Conservation (phyloP, 2,797 vertebrate species). For the Labeo calbasu region DNA sequence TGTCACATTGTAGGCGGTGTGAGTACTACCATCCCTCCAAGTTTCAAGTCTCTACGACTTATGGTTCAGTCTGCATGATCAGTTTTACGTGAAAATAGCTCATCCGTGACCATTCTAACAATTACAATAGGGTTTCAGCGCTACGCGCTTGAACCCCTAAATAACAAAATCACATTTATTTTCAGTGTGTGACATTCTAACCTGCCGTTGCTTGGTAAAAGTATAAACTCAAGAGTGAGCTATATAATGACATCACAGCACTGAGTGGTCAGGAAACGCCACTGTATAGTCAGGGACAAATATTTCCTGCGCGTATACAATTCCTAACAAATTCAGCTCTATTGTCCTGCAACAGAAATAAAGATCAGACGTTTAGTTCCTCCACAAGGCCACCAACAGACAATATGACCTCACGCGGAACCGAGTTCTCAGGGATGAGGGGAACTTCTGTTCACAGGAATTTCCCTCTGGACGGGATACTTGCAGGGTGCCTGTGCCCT, state of each 20-base stretch:
- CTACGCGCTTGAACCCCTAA: too few species aligned
- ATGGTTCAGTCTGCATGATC: too few species aligned
- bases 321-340: constrained; percentile 34
- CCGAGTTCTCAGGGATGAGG: constrained; percentile 28
- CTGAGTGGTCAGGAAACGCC: constrained; percentile 22
- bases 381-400: constrained; percentile 36
- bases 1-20: too few species aligned
- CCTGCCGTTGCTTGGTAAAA: background rate
- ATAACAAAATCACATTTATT: background rate
- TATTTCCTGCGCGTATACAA: constrained; percentile 56
- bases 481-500: constrained; percentile 40
- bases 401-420: constrained; percentile 47
- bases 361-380: constrained; percentile 20
- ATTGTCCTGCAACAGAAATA: constrained; percentile 43
- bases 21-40: too few species aligned
- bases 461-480: constrained; percentile 46
- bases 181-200: background rate
- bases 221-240: background rate
- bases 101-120: too few species aligned
- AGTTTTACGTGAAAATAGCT: too few species aligned
- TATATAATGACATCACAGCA: background rate
- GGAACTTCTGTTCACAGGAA: constrained; percentile 28
- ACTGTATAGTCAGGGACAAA: constrained; percentile 44
- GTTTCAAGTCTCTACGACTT: too few species aligned
- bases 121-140: too few species aligned